Conservation (phyloP, 1,140 invertebrate genomes). For the Zaprionus ornatus region DNA sequence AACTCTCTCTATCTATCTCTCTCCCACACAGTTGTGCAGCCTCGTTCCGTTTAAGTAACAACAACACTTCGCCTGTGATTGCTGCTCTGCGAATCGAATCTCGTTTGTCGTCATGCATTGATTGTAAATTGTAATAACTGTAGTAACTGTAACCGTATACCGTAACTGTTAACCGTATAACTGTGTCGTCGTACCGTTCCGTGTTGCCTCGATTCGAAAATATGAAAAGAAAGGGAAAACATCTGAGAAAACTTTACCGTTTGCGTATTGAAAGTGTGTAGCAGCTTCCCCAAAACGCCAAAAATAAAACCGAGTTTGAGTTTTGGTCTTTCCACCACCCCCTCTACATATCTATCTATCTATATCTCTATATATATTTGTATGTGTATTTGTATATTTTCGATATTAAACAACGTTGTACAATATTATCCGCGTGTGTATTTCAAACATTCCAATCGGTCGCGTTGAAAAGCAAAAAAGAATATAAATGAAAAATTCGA, state of each 20-base stretch:
- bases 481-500: background rate
- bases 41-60: slow-evolving; percentile 86
- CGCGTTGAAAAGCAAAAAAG: background rate
- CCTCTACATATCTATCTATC: slow-evolving; percentile 12
- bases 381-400: slow-evolving; percentile 49
- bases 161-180: slow-evolving; percentile 49
- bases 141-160: slow-evolving; percentile 21
- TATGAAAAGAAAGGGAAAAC: slow-evolving; percentile 9
- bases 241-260: slow-evolving; percentile 48
- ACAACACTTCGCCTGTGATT: slow-evolving; percentile 87
- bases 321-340: slow-evolving; percentile 35
- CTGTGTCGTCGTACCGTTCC: background rate
- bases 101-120: slow-evolving; percentile 37
- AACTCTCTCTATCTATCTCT: slow-evolving; percentile 6
- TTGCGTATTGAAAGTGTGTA: slow-evolving; percentile 45
- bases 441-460: slow-evolving; percentile 53
- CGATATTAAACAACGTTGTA: slow-evolving; percentile 38
- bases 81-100: slow-evolving; percentile 82
- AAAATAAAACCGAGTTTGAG: slow-evolving; percentile 29
- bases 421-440: slow-evolving; percentile 22
- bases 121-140: slow-evolving; percentile 11
- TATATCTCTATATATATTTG: slow-evolving; percentile 24
- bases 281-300: slow-evolving; percentile 64
- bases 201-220: slow-evolving; percentile 47
- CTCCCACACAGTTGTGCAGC: slow-evolving; percentile 86